These are phyloP conservation scores for Antigone vipio DNA, from an alignment of 2,113 vertebrate genomes.

Conservation along the genomic window DNA sequence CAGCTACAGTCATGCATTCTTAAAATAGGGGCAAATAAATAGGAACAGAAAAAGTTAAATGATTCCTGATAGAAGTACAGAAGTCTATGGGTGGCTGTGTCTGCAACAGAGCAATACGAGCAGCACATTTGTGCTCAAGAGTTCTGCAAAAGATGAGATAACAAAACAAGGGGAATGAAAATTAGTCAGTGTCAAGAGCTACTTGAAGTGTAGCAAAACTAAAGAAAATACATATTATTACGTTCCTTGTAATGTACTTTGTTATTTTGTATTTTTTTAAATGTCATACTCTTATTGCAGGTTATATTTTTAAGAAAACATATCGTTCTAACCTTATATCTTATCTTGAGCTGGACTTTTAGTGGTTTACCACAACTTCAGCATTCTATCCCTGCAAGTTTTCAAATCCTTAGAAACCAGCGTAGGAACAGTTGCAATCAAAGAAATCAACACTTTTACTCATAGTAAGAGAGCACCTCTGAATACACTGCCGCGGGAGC, in stretches of 20 bases:
- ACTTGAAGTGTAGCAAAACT: neutral
- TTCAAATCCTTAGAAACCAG: neutral
- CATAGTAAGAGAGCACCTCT: neutral
- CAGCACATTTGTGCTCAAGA: neutral
- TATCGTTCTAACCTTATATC: neutral
- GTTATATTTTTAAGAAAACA: neutral
- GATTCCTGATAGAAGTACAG: neutral
- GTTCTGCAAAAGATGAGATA: neutral
- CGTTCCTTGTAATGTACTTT: neutral
- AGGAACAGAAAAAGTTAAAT: neutral
- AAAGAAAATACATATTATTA: neutral
- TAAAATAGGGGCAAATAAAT: neutral
- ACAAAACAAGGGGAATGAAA: neutral
- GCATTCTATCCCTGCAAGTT: neutral
- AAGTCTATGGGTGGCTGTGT: neutral
- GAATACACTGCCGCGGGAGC: neutral
- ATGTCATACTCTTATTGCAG: neutral
- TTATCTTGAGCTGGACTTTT: neutral
- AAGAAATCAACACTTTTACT: neutral
- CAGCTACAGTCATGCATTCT: neutral
- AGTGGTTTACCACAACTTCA: neutral
- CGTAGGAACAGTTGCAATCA: neutral
- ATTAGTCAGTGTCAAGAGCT: neutral
- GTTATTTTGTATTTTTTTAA: neutral
- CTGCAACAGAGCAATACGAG: neutral